Percentiles rank a stretch among this genome's conserved stretches.
phyloP scores from a whole-genome alignment of 2,888 invertebrate genomes.

The Diaprepes abbreviatus region DNA sequence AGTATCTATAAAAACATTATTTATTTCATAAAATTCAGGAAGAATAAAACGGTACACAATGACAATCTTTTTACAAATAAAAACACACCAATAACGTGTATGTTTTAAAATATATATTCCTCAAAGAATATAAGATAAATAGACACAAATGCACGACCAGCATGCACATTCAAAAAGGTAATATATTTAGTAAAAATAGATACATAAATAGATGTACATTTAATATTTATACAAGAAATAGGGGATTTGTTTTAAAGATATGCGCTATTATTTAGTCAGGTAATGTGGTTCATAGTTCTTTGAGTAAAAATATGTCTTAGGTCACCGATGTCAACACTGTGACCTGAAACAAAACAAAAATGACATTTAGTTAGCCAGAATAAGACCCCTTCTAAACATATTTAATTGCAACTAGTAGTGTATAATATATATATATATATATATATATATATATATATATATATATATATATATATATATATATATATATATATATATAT shows the following conservation, averaged over 20 bases:
- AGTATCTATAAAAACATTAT: slow-evolving; percentile 10
- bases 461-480: too few species aligned
- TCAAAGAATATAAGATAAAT: slow-evolving; percentile 46
- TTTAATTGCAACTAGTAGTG: too few species aligned
- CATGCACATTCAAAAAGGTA: slow-evolving; percentile 57
- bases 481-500: too few species aligned
- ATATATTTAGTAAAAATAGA: slow-evolving; percentile 55
- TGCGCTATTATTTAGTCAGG: slow-evolving; percentile 53
- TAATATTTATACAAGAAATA: slow-evolving; percentile 49
- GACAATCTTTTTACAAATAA: slow-evolving; percentile 38
- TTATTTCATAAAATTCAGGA: slow-evolving; percentile 22
- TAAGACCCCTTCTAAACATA: too few species aligned
- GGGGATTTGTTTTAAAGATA: slow-evolving; percentile 52
- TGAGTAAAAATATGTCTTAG: slow-evolving; percentile 62
- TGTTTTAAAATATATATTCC: slow-evolving; percentile 36
- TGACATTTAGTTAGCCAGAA: too few species aligned
- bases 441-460: too few species aligned
- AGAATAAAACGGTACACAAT: slow-evolving; percentile 39
- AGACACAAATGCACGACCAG: slow-evolving; percentile 61
- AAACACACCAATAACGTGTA: slow-evolving; percentile 32
- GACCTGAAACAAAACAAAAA: slow-evolving; percentile 61
- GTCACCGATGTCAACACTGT: slow-evolving; percentile 64
- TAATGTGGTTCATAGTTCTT: slow-evolving; percentile 59
- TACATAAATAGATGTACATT: slow-evolving; percentile 55
- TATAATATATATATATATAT: too few species aligned